Evolutionary conservation across 1,140 invertebrate genomes (phyloP), one percentile per base, ranked within the genome.

Genomic region (Drosophila erecta): DNA sequence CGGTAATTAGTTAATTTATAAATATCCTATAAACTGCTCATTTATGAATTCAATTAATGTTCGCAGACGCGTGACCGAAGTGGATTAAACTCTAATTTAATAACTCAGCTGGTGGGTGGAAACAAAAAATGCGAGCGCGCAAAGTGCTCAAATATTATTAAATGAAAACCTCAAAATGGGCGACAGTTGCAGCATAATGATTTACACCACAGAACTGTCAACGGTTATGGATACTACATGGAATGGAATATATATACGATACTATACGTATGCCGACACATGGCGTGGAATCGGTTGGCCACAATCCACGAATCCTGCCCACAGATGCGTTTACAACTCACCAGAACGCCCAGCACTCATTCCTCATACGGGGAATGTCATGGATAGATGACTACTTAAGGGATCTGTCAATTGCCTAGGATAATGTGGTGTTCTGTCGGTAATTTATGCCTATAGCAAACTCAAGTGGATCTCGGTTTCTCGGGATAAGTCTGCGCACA

Each of bases 1-100:
- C 59, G 79, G 65, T 89, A 83, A 87, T 87, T 89, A 79, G 83
- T 87, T 83, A 79, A 87, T 79, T 72, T 87, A 83, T 87, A 79
- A 84, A 87, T 83, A 81, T 79, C 75, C 83, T 79, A 89, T 79
- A 76, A 89, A 79, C 84, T 83, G 83, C 71, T 83, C 84, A 89
- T 87, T 89, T 89, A 65, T 62, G 79, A 83, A 87, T 87, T 89
- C 66, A 89, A 87, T 87, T 87, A 87, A 79, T 79, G 84, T 83
- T 69, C 60, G 75, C 74, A 76, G 69, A 61, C 55, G 75, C 83
- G 76, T 87, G 79, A 71, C 41, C 51, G 61, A 72, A 86, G 65
- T 86, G 61, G 83, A 86, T 86, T 86, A 86, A 78, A 57, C 65
- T 86, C 83, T 86, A 86, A 86, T 86, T 86, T 86, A 86, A 86